These are phyloP conservation scores for Oreochromis aureus DNA, from an alignment of 2,113 vertebrate genomes.

Conservation along the genomic window DNA sequence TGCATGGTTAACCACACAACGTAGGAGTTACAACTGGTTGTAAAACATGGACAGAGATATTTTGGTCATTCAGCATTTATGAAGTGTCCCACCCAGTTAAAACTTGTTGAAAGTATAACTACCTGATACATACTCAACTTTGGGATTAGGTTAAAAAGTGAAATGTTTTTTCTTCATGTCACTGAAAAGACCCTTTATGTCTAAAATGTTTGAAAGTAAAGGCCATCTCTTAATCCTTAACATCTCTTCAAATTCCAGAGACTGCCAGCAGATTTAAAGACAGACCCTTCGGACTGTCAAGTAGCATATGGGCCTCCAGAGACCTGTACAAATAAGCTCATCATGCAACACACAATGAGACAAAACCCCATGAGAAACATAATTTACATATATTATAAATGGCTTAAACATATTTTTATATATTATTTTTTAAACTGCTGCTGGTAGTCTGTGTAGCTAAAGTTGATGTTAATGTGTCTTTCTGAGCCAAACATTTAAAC, in stretches of 20 bases:
- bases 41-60: not conserved
- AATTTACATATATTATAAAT: not conserved
- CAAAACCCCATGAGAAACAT: not conserved
- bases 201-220: not conserved
- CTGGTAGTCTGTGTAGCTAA: not conserved
- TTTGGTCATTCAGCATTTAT: not conserved
- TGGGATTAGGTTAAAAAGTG: not conserved
- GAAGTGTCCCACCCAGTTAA: not conserved
- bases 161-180: not conserved
- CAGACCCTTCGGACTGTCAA: not conserved
- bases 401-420: not conserved
- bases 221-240: not conserved
- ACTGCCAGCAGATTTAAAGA: not conserved
- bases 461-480: not conserved
- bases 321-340: not conserved
- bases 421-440: not conserved
- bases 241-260: not conserved
- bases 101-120: not conserved
- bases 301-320: not conserved
- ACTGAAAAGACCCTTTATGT: not conserved
- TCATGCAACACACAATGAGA: not conserved
- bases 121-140: not conserved
- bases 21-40: not conserved
- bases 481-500: not conserved
- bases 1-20: not conserved